These are phyloP conservation scores for Uropsilus gracilis DNA, from an alignment of 2,113 vertebrate species.

Conservation along the genomic window DNA sequence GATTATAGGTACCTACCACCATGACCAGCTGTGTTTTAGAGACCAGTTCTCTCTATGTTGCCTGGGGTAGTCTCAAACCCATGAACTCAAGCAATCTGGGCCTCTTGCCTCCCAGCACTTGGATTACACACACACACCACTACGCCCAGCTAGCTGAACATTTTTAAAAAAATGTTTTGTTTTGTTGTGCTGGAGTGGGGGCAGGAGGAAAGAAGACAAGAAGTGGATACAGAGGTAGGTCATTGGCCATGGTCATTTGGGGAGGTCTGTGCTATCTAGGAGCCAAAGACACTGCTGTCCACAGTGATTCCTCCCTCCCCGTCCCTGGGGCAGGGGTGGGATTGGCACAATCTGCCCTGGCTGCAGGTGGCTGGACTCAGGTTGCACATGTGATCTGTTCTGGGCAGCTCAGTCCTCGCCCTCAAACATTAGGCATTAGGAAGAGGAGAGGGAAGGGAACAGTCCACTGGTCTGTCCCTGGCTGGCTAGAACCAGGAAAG, in stretches of 20 bases:
- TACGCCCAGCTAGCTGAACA: too few relatives aligned
- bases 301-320: fast-evolving
- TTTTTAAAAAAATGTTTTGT: not conserved
- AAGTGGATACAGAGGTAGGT: not conserved
- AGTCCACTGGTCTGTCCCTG: not conserved
- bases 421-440: not conserved
- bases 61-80: too few relatives aligned
- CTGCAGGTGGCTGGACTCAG: not conserved
- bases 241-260: too few relatives aligned
- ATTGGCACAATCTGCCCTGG: fast-evolving
- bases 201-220: not conserved
- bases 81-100: too few relatives aligned
- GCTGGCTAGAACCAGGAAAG: not conserved
- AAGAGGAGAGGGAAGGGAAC: not conserved
- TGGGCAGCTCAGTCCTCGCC: not conserved
- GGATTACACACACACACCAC: too few relatives aligned
- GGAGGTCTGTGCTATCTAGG: fast-evolving
- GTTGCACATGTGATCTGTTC: fast-evolving
- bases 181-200: not conserved
- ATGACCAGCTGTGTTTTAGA: too few relatives aligned
- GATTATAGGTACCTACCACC: too few relatives aligned
- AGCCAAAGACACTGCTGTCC: not conserved
- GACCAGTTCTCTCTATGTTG: too few relatives aligned
- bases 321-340: fast-evolving
- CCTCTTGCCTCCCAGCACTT: too few relatives aligned